Conservation (phyloP, 1,140 invertebrate species). For the Drosophila persimilis region DNA sequence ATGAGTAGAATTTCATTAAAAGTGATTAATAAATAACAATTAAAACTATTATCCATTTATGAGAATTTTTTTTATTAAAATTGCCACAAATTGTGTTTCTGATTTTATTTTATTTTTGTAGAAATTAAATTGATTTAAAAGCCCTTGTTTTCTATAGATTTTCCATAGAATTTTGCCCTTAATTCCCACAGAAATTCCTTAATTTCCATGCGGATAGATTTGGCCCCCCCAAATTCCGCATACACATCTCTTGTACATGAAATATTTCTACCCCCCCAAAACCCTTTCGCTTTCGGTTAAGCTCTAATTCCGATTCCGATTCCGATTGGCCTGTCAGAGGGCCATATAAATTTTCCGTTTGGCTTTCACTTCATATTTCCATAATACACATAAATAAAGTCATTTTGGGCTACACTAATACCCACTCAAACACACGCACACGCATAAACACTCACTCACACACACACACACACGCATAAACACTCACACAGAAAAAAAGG, state of each 20-base stretch:
- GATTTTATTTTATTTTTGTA: too few relatives aligned
- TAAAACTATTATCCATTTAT: too few relatives aligned
- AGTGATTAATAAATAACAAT: too few relatives aligned
- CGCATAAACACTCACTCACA: conserved; percentile 14
- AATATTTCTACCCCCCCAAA: too few relatives aligned
- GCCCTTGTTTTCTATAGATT: too few relatives aligned
- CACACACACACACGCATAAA: conserved; percentile 9
- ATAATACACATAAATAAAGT: conserved; percentile 76
- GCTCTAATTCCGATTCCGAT: conserved; percentile 19
- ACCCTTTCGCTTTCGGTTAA: conserved; percentile 12
- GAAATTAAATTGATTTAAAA: too few relatives aligned
- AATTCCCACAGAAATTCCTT: too few relatives aligned
- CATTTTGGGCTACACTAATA: conserved; percentile 63
- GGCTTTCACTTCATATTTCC: conserved; percentile 68
- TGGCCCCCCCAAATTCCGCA: not conserved
- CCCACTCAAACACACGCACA: not conserved
- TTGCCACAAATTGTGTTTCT: too few relatives aligned
- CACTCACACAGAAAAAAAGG: conserved; percentile 1
- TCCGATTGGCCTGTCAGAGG: conserved; percentile 5
- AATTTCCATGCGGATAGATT: not conserved
- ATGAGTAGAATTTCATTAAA: too few relatives aligned
- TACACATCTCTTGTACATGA: too few relatives aligned
- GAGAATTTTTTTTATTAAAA: too few relatives aligned
- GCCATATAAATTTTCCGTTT: conserved; percentile 41
- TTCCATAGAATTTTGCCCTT: too few relatives aligned